Percentiles rank a stretch among this genome's conserved stretches.
These are phyloP conservation scores for Pyralis farinalis DNA, from an alignment of 2,888 invertebrate species.

Conservation along the genomic window DNA sequence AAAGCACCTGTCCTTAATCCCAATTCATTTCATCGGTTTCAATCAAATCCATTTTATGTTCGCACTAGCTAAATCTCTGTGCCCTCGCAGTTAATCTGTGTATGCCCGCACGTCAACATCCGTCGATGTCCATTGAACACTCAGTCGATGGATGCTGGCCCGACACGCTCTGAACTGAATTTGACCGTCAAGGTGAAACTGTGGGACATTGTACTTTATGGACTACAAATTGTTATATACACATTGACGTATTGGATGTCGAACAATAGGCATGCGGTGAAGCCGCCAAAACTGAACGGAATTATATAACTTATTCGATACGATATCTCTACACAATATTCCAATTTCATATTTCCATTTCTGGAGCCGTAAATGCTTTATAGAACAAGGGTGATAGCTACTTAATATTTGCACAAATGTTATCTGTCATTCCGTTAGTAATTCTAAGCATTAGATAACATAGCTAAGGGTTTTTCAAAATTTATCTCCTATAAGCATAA, in stretches of 20 bases:
- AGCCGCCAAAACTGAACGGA: conserved; percentile 1
- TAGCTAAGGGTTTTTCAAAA: too few species aligned
- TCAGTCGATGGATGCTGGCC: conserved; percentile 32
- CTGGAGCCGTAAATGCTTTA: too few species aligned
- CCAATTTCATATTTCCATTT: too few species aligned
- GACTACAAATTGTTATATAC: conserved; percentile 11
- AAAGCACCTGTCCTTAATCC: not conserved
- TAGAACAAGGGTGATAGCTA: too few species aligned
- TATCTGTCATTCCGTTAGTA: too few species aligned
- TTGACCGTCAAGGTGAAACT: conserved; percentile 46
- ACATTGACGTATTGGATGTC: conserved; percentile 6
- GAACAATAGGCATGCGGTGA: not conserved
- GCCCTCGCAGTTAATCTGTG: conserved; percentile 33
- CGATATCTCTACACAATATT: too few species aligned
- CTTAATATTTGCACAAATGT: too few species aligned
- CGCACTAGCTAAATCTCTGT: conserved; percentile 17
- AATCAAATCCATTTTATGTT: conserved; percentile 1
- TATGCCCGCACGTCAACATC: conserved; percentile 53
- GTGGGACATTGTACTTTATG: conserved; percentile 30
- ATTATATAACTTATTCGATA: not conserved
- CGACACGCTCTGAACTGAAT: conserved; percentile 35
- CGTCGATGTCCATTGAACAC: conserved; percentile 50
- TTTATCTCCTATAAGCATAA: too few species aligned
- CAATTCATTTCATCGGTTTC: not conserved
- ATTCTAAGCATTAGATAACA: too few species aligned